Evolutionary conservation across 1,140 invertebrate genomes (phyloP), one percentile per base, ranked within the genome.

Genomic region (Cheumatopsyche charites): DNA sequence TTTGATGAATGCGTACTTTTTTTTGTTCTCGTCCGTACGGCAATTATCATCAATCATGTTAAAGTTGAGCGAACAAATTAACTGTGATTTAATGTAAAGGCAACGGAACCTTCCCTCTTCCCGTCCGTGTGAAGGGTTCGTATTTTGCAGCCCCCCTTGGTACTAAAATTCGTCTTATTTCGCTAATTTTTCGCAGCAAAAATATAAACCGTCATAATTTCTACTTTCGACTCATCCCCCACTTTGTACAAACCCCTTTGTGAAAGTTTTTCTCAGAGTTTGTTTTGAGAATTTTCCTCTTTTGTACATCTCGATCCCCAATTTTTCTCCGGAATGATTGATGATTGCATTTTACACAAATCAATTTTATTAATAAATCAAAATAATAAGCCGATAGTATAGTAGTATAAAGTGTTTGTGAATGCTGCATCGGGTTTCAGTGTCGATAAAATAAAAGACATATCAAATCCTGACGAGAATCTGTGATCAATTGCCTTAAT

Each of bases 41-140:
- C 45, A 67, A 71, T 71, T 49, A 71, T 71, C 69, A 71, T 71
- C 69, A 71, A 71, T 71, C 69, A 71, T 63, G 52, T 63, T 26
- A 49, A 71, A 71, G 69, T 65, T 62, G 23, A 63, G 43, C 58
- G 26, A 71, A 71, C 47, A 58, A 58, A 69, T 69, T 58, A 69
- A 58, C 67, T 69, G 26, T 42, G 67, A 69, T 55, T 55, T 69
- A 69, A 69, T 69, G 17, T 55, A 69, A 52, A 69, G 12, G 17
- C 26, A 9, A 9, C 29, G 29, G 21, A 58, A 26, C 55, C 55
- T 19, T 21, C 55, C 55, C 55, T 17, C 19, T 11, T 58, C n/a
- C 47, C 47, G n/a, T 25, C 12, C 17, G 21, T 7, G 62, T 42
- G 61, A 58, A 58, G 55, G 55, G 55, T 36, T 36, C 29, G 29